Conservation (phyloP, 2,888 invertebrate genomes). For the Gymnoscelis rufifasciata region DNA sequence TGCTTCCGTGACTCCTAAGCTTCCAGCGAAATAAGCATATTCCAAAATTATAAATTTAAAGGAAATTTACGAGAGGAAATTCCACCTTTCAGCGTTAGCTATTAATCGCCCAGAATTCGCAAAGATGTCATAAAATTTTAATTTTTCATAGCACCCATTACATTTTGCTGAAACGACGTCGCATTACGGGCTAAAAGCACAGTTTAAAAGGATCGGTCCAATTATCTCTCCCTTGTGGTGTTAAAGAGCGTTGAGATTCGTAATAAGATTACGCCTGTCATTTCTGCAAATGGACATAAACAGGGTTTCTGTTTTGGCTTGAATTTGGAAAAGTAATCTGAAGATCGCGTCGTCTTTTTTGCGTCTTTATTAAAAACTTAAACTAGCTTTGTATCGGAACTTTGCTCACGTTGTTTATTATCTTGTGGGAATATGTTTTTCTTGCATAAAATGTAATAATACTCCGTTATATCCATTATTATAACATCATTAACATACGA, state of each 20-base stretch:
- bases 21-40: too few species aligned
- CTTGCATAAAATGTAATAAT: too few species aligned
- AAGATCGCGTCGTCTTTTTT: background rate
- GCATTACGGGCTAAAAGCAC: constrained; percentile 54
- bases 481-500: too few species aligned
- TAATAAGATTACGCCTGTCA: constrained; percentile 2
- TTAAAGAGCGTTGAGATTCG: constrained; percentile 25
- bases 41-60: constrained; percentile 1
- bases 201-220: constrained; percentile 56
- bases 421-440: too few species aligned
- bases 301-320: background rate
- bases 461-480: too few species aligned
- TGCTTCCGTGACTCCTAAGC: too few species aligned
- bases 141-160: constrained; percentile 51
- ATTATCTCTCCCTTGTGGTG: constrained; percentile 41
- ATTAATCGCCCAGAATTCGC: constrained; percentile 35
- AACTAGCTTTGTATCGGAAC: too few species aligned
- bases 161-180: constrained; percentile 54
- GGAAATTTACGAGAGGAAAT: constrained; percentile 24
- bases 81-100: constrained; percentile 25
- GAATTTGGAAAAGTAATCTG: background rate
- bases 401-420: too few species aligned
- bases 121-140: constrained; percentile 54
- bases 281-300: constrained; percentile 1
- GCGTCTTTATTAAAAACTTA: background rate